Base-by-base conservation (phyloP, 1,140 invertebrate genomes). In the Mycetomoellerius zeteki region DNA sequence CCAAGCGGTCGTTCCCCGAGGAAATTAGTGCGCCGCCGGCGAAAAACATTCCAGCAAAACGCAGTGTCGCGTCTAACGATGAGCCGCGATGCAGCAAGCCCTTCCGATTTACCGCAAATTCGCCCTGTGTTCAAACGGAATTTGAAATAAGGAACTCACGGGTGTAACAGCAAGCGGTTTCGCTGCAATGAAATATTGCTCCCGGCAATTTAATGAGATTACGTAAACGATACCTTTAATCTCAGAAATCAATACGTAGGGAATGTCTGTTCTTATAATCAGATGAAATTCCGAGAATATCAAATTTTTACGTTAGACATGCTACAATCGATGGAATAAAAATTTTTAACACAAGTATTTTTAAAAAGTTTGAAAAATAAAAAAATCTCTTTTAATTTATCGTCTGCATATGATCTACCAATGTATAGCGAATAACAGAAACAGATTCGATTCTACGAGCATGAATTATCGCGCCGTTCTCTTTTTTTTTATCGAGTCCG, bases 41-140 rank as follows among this genome's bases (percentile, higher is more conserved):
- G 80, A 84, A 84, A 84, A 84, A 84, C 80, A 84, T 73, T 73
- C 37, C 24, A 12, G 27, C 80, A 75, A 84, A 82, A 84, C 69
- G 54, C 69, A 72, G 16, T 75, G 80, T 84, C 80, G 69, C 69
- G 67, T 82, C 80, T 82, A 82, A 82, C 80, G 80, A 73, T 60
- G 80, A 73, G 67, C 24, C 19, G 54, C 62, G 37, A 27, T 30
- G 77, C 62, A 54, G 47, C 33, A 37, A 16, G 24, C 33, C 33
- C 54, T 27, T 60, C 80, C 64, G 80, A 84, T 84, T 84, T 75
- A 75, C 43, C 54, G 80, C 80, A 60, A 84, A 84, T 84, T 84
- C 54, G 67, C 16, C 14, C 19, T 27, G 67, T 73, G 80, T 82
- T 47, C 80, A 58, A 73, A 58, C 67, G 37, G 67, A 75, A 69